These are phyloP conservation scores for Sebastes ruberrimus DNA, from an alignment of 2,797 vertebrate species.

Conservation along the genomic window DNA sequence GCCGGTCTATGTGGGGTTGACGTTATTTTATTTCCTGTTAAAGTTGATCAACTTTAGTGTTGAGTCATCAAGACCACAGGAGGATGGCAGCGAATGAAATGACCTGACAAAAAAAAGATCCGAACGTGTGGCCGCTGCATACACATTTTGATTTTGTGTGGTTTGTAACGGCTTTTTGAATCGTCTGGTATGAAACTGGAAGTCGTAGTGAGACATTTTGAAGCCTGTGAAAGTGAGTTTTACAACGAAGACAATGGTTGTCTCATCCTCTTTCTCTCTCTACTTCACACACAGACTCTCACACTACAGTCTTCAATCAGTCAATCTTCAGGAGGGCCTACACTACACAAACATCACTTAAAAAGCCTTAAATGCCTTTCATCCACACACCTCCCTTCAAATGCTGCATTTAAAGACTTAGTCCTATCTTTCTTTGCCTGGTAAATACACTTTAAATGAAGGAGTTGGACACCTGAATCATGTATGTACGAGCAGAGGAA, in stretches of 20 bases:
- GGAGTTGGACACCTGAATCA: neutral
- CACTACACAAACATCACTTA: neutral
- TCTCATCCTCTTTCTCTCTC: neutral
- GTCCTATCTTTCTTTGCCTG: neutral
- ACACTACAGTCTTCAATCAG: neutral
- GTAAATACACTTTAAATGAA: neutral
- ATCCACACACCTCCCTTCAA: neutral
- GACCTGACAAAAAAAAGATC: conserved; percentile 18
- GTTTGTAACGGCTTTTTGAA: conserved; percentile 66
- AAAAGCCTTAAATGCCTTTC: neutral
- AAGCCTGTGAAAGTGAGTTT: conserved; percentile 35
- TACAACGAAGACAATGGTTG: conserved; percentile 21
- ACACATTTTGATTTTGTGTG: conserved; percentile 39
- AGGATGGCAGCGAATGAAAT: conserved; percentile 49
- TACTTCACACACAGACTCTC: neutral
- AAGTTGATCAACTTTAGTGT: conserved; percentile 17
- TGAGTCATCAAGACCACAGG: conserved; percentile 46
- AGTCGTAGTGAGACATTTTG: conserved; percentile 11
- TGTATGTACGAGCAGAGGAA: neutral
- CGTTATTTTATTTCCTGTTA: conserved; percentile 26
- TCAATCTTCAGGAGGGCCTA: neutral
- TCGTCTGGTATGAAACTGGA: conserved; percentile 33
- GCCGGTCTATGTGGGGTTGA: neutral
- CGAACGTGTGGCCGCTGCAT: neutral
- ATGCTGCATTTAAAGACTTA: neutral